Conservation (phyloP, 2,113 vertebrate genomes). For the Myxocyprinus asiaticus region DNA sequence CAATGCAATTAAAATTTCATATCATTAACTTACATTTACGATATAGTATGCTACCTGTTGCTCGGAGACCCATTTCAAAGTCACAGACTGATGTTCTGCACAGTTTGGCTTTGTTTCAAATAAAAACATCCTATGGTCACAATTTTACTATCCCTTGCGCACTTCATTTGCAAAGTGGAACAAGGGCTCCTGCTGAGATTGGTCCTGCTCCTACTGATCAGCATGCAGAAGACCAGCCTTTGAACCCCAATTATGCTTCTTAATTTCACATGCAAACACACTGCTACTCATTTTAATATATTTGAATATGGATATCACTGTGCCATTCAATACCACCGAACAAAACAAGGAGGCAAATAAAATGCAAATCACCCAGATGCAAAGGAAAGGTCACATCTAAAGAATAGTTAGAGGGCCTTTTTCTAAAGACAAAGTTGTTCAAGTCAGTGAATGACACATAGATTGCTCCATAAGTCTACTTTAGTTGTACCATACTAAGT, state of each 20-base stretch:
- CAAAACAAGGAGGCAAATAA: constrained; percentile 55
- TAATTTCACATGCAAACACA: constrained; percentile 78
- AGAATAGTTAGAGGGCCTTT: constrained; percentile 21
- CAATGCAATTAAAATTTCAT: constrained; percentile 20
- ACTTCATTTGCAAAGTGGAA: constrained; percentile 64
- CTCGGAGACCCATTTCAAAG: no score
- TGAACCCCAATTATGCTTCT: constrained; percentile 64
- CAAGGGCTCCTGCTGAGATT: constrained; percentile 61
- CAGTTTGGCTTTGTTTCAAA: no score
- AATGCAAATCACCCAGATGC: constrained; percentile 71
- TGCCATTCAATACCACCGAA: constrained; percentile 66
- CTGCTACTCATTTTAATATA: constrained; percentile 74
- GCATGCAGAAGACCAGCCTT: constrained; percentile 72
- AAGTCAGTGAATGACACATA: neutral
- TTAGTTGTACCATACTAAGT: neutral
- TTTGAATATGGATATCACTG: constrained; percentile 79
- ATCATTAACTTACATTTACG: no score
- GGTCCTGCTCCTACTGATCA: constrained; percentile 65
- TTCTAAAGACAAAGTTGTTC: neutral
- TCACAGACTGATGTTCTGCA: no score
- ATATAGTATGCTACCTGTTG: no score
- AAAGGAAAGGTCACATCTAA: constrained; percentile 69
- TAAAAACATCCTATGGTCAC: neutral
- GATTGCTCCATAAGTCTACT: neutral
- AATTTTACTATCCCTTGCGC: constrained; percentile 59